phyloP scores from a whole-genome alignment of 2,113 vertebrate species.

The Alectura lathami region DNA sequence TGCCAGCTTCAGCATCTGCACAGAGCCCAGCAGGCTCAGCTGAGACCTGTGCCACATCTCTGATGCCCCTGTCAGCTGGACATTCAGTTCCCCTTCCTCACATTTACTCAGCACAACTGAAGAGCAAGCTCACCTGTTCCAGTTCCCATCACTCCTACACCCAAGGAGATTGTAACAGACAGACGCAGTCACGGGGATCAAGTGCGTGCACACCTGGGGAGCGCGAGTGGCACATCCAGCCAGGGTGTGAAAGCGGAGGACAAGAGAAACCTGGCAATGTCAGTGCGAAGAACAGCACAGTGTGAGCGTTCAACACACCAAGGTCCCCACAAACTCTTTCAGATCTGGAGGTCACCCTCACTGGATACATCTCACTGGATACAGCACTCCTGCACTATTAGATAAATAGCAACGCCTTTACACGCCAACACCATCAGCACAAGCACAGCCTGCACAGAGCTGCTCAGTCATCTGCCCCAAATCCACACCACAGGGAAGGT shows the following conservation, averaged over 20 bases:
- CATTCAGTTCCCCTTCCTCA: not conserved
- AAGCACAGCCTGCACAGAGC: not conserved
- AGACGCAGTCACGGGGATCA: not conserved
- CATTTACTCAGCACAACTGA: not conserved
- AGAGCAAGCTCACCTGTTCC: not conserved
- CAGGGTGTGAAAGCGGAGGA: fast-evolving
- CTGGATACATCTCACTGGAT: not conserved
- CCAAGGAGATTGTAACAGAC: not conserved
- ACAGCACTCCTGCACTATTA: fast-evolving
- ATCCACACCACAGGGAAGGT: not conserved
- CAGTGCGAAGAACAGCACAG: fast-evolving
- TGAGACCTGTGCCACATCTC: not conserved
- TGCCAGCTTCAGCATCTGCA: not conserved
- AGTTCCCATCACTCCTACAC: not conserved
- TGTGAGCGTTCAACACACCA: too few relatives aligned
- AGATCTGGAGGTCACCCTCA: not conserved
- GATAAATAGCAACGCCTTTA: not conserved
- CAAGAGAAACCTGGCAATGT: not conserved
- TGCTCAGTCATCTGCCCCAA: not conserved
- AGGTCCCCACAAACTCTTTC: too few relatives aligned
- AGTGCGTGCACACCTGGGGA: not conserved
- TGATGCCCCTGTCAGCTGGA: not conserved
- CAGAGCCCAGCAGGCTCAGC: not conserved
- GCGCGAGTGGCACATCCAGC: not conserved
- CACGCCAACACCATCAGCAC: not conserved